Percentiles rank a stretch among this genome's conserved stretches.
phyloP scores from a whole-genome alignment of 2,113 vertebrate species.

The Origma solitaria region DNA sequence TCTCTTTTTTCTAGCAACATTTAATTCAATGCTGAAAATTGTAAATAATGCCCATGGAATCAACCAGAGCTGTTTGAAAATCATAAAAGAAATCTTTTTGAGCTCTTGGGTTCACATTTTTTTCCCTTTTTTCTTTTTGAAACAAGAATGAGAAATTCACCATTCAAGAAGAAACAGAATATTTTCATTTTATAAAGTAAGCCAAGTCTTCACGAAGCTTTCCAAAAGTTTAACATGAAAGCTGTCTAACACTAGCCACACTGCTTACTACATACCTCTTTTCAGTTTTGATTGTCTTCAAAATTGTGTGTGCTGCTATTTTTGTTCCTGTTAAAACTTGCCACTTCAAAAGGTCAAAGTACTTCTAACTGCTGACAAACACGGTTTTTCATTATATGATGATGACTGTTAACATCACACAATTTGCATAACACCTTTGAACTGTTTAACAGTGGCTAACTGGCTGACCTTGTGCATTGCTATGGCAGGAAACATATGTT shows the following conservation, averaged over 20 bases:
- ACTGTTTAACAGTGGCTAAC: neutral
- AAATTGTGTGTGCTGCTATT: neutral
- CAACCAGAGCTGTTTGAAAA: neutral
- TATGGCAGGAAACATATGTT: neutral
- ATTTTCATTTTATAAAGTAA: neutral
- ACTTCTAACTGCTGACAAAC: neutral
- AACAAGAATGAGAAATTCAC: neutral
- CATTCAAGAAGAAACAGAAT: neutral
- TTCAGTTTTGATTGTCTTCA: neutral
- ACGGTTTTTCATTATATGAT: neutral
- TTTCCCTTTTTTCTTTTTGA: neutral
- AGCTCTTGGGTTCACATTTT: neutral
- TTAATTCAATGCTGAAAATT: neutral
- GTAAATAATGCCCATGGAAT: neutral
- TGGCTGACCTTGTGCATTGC: neutral
- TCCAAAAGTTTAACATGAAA: neutral
- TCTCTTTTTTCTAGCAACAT: neutral
- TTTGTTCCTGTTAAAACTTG: conserved; percentile 1
- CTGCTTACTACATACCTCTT: neutral
- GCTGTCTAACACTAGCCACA: neutral
- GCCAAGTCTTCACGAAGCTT: neutral
- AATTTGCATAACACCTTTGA: neutral
- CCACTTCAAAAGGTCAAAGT: neutral
- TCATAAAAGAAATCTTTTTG: neutral
- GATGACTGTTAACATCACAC: neutral